Evolutionary conservation across 2,888 invertebrate species (phyloP).

Genomic region (Diploptera punctata): DNA sequence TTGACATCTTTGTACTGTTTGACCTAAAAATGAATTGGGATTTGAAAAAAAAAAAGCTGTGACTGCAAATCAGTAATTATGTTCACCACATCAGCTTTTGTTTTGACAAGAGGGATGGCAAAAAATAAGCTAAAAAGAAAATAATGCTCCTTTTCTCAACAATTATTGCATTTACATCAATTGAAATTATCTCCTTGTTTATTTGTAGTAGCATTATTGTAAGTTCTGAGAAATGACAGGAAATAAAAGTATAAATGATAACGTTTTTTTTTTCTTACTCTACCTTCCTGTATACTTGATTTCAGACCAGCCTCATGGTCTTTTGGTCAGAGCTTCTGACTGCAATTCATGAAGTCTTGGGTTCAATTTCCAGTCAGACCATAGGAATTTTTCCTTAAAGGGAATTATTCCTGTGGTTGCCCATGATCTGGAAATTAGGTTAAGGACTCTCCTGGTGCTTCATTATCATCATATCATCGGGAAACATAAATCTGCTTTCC

Average conservation of each 20-base stretch:
- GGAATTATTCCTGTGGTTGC: too few species aligned
- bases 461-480: too few species aligned
- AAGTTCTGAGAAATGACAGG: slow-evolving; percentile 41
- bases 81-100: slow-evolving; percentile 36
- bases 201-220: slow-evolving; percentile 44
- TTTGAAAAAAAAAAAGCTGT: slow-evolving; percentile 36
- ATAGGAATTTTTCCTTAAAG: too few species aligned
- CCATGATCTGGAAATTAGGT: too few species aligned
- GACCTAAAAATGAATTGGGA: slow-evolving; percentile 9
- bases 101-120: slow-evolving; percentile 40
- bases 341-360: too few species aligned
- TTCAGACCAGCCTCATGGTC: background rate
- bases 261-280: slow-evolving; percentile 22
- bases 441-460: too few species aligned
- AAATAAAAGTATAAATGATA: slow-evolving; percentile 37
- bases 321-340: too few species aligned
- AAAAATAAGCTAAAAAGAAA: slow-evolving; percentile 32
- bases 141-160: slow-evolving; percentile 37
- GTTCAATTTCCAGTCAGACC: too few species aligned
- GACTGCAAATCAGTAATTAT: slow-evolving; percentile 41
- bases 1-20: slow-evolving; percentile 12
- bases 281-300: too few species aligned
- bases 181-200: slow-evolving; percentile 40
- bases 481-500: background rate
- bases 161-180: slow-evolving; percentile 42